Conservation (phyloP, 2,888 invertebrate species). For the Punctoribates punctum region DNA sequence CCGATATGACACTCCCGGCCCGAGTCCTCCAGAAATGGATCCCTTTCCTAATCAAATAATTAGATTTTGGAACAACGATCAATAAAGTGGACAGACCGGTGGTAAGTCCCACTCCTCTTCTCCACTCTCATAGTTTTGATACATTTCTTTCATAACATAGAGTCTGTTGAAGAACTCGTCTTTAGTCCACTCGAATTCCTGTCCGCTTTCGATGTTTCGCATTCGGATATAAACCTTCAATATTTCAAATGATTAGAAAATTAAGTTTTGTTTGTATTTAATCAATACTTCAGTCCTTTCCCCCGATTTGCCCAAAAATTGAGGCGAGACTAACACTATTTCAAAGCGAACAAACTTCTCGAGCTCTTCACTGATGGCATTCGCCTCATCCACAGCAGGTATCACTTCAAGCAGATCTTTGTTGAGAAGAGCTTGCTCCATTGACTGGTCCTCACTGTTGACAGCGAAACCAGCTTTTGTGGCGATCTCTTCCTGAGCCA, state of each 20-base stretch:
- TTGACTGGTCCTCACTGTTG: constrained; percentile 45
- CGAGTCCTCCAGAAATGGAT: constrained; percentile 59
- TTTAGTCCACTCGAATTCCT: constrained; percentile 59
- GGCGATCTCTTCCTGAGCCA: constrained; percentile 59
- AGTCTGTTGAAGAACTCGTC: constrained; percentile 58
- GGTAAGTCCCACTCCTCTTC: constrained; percentile 57
- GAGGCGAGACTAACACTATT: constrained; percentile 58
- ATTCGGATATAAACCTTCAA: constrained; percentile 56
- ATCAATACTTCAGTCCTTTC: constrained; percentile 46
- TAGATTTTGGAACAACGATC: neutral
- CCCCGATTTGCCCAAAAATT: constrained; percentile 55
- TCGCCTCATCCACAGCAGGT: constrained; percentile 59
- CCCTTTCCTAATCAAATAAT: constrained; percentile 48
- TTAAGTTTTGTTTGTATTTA: neutral
- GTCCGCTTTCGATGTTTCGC: constrained; percentile 56
- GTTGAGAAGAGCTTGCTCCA: constrained; percentile 56
- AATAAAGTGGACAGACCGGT: constrained; percentile 51
- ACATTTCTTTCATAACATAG: constrained; percentile 61
- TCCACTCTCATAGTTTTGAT: constrained; percentile 57
- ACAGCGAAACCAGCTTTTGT: constrained; percentile 53
- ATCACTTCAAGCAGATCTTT: constrained; percentile 59
- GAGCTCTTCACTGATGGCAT: constrained; percentile 59
- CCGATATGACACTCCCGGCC: constrained; percentile 57
- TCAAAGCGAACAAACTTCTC: constrained; percentile 59
- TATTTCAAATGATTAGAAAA: neutral